Evolutionary conservation across 1,140 invertebrate genomes (phyloP).

Genomic region (Oryctes rhinoceros): DNA sequence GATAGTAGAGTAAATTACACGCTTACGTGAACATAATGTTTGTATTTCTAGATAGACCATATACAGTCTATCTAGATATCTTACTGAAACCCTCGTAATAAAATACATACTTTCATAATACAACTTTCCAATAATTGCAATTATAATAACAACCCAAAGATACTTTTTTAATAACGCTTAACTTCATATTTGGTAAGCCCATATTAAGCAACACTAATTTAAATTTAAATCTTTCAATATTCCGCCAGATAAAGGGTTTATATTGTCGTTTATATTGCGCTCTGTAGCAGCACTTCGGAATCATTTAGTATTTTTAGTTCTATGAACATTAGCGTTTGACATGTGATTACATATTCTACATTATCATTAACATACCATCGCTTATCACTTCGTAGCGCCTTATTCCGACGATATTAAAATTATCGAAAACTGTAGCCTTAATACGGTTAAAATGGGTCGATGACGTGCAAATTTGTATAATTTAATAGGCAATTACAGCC

Average conservation of each 20-base stretch:
- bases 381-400: not conserved
- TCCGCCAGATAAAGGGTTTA: not conserved
- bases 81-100: too few species aligned
- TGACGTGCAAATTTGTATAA: constrained; percentile 34
- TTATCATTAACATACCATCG: not conserved
- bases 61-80: too few species aligned
- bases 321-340: not conserved
- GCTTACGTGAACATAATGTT: too few species aligned
- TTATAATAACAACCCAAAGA: too few species aligned
- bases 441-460: not conserved
- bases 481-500: constrained; percentile 8
- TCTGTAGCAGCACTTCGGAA: not conserved
- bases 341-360: not conserved
- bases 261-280: too few species aligned
- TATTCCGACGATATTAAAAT: not conserved
- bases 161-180: too few species aligned
- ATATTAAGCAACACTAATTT: not conserved
- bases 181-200: not conserved
- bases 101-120: too few species aligned
- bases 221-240: constrained; percentile 12
- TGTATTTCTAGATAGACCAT: too few species aligned
- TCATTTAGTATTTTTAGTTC: constrained; percentile 8
- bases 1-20: too few species aligned
- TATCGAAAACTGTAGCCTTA: constrained; percentile 23
- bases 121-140: too few species aligned